Base-by-base conservation (phyloP, 2,113 vertebrate species). In the Galemys pyrenaicus region DNA sequence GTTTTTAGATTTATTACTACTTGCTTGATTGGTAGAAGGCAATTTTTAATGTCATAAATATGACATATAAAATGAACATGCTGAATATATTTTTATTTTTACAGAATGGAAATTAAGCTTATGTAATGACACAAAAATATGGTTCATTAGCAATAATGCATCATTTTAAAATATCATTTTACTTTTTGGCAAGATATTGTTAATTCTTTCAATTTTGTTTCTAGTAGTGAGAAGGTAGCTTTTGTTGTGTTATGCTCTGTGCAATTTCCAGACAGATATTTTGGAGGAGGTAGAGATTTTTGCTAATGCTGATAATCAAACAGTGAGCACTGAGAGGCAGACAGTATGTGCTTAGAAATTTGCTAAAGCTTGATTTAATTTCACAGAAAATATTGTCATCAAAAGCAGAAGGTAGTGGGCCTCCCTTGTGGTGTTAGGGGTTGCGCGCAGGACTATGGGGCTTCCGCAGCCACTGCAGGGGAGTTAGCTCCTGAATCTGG, bases 11-110 rank as follows among this genome's bases (percentile, higher is more conserved):
- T 84, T 84, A 67, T 68, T 44, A 39, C 20, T 79, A 49, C 17
- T 73, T 35, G 5, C 0, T 28, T 91, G 58, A 88, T 56, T 44
- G 87, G 26, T 54, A 91, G 12, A 41, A 41, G 2, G 2, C 20
- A 58, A 19, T 56, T 49, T 88, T 67, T 88, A 83, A 20, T 26
- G 81, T 83, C 65, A 77, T 13, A 77, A 93, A 87, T 87, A 46
- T 12, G 3, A 2, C 10, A 28, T 6, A 51, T 56, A 73, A 88
- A 91, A 70, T 78, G 8, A 82, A 65, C 15, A 73, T 84, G 0
- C 9, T 87, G 1, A 77, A 77, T 58, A 58, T 56, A 39, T 60
- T 17, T 44, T 93, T 32, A 49, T 73, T 51, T 94, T 58, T 6
- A 83, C 58, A n/a, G 64, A 82, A 81, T 24, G 82, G 19, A 51